Base-by-base conservation (phyloP, 1,140 invertebrate genomes). In the Drosophila parabipectinata region DNA sequence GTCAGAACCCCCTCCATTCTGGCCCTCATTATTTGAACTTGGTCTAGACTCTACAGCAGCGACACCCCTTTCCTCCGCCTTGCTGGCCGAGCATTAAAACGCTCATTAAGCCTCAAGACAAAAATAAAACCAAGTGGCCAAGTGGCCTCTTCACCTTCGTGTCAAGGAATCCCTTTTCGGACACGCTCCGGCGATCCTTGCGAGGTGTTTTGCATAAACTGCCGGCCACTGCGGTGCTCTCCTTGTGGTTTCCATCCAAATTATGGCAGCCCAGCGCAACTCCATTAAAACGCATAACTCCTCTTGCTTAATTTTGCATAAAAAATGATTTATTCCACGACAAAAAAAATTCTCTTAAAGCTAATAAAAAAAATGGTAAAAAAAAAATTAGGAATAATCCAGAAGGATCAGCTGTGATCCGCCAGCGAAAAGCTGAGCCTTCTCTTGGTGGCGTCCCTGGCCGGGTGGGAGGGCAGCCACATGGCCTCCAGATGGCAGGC, bases 51-150 rank as follows among this genome's bases (percentile, higher is more conserved):
- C 44, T 18, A 10, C 3, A n/a, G 34, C 32, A 34, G 37, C 12
- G 3, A 39, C 7, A 15, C 14, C 18, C 18, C 44, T 9, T 47
- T 21, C 44, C 5, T 14, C 28, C 30, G 52, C 39, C 39, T 44
- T 72, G 56, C 67, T 79, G 87, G 78, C 82, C 63, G 77, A 82
- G 82, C 81, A 85, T 85, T 68, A 87, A 85, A 85, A 87, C 83
- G 82, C 82, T 79, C 77, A 85, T 85, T 85, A 81, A 59, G 37
- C 47, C 68, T 39, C 32, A 0, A 47, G 4, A 47, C 10, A 47
- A 47, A 47, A 7, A 45, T 21, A 10, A 24, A 47, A 21, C 59
- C 21, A 3, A 21, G 21, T 21, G 21, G 21, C 21, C 21, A 8
- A n/a, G 24, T 15, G 50, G 44, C 28, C 45, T 52, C 54, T 32